Base-by-base conservation (phyloP, 2,888 invertebrate genomes). In the Trichopoda pennipes region DNA sequence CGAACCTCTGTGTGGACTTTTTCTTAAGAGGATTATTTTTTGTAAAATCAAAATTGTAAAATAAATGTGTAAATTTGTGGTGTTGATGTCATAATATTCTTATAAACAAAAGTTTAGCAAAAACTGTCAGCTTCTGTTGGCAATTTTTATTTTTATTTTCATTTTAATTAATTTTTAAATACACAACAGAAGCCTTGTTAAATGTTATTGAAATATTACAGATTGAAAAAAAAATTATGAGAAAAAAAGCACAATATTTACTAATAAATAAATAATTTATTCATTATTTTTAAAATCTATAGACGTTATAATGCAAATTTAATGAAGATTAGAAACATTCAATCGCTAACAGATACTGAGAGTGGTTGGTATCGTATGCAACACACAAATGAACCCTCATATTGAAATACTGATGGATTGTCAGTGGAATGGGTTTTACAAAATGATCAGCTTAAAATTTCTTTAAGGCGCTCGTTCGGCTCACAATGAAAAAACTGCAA, bases 181-280 rank as follows among this genome's bases (percentile, higher is more conserved):
- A 21, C 64, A 51, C 32, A 60, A 42, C n/a, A 44, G 12, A 49
- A 63, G 49, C 76, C 68, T 76, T 61, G 61, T 17, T 9, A 28
- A 23, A 49, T 70, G 69, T 63, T 63, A 77, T 70, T 70, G 44
- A 63, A 69, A 70, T 63, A 17, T 49, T 63, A 53, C 6, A 38
- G 44, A 66, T 58, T 28, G 12, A 2, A 38, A 51, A 2, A 38
- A 51, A 66, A 42, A 60, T 68, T 49, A 58, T 66, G 35, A 49
- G 17, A 75, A 66, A 66, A 68, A 58, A 35, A 49, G 32, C 8
- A 17, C 32, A 35, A 38, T 55, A 55, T 64, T 74, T 35, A 14
- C 28, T 42, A 53, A 63, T 32, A n/a, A 10, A 49, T 23, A 1
- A 51, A 66, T 0, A 56, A 58, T 58, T 32, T 51, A 49, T 17